Conservation (phyloP, 2,113 vertebrate species). For the Gopherus flavomarginatus region DNA sequence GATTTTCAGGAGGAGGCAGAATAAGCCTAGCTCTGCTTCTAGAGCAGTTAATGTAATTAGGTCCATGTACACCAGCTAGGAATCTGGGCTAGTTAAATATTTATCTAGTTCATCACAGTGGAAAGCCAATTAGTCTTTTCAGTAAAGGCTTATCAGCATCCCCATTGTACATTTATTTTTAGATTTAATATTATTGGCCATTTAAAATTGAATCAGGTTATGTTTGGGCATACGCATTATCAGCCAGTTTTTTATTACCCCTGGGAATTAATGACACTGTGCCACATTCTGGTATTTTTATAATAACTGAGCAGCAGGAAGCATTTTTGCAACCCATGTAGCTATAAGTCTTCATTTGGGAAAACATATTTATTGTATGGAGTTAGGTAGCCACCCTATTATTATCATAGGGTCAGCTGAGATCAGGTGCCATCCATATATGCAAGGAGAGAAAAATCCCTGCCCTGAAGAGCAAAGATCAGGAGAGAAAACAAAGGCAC, state of each 20-base stretch:
- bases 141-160: background rate
- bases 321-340: background rate
- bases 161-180: background rate
- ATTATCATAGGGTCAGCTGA: background rate
- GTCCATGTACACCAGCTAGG: background rate
- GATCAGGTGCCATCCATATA: rapidly evolving
- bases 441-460: background rate
- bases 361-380: background rate
- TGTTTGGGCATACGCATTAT: rapidly evolving
- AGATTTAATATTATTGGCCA: background rate
- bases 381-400: background rate
- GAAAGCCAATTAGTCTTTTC: background rate
- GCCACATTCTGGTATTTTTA: background rate
- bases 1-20: background rate
- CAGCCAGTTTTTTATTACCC: background rate
- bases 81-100: background rate
- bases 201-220: background rate
- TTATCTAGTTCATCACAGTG: background rate
- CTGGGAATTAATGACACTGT: background rate
- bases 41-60: background rate
- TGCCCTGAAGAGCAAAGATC: background rate
- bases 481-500: background rate
- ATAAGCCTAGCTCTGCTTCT: background rate
- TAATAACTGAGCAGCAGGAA: background rate
- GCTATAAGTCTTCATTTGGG: background rate